These are phyloP conservation scores for Kuschelorhynchus macadamiae DNA, from an alignment of 2,888 invertebrate species.

Conservation along the genomic window DNA sequence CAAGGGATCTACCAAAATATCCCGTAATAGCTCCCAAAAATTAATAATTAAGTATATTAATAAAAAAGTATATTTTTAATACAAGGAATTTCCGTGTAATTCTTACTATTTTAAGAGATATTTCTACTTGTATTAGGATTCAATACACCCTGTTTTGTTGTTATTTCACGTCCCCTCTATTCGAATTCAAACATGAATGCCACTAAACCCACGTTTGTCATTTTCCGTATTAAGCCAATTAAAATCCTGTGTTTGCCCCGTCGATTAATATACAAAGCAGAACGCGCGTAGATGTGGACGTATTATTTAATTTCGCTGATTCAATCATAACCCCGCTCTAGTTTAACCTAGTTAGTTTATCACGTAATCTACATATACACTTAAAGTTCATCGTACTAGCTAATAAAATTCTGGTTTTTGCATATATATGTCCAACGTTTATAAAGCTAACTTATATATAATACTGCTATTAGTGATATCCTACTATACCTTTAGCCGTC, in stretches of 20 bases:
- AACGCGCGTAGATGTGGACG: slow-evolving; percentile 35
- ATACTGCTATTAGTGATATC: no score
- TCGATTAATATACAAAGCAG: slow-evolving; percentile 42
- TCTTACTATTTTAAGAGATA: no score
- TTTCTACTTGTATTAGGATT: no score
- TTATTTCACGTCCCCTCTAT: background rate
- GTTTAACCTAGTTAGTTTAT: slow-evolving; percentile 36
- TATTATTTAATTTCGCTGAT: slow-evolving; percentile 44
- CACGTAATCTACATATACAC: slow-evolving; percentile 19
- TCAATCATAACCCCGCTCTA: slow-evolving; percentile 31
- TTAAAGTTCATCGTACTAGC: slow-evolving; percentile 13
- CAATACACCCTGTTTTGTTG: no score
- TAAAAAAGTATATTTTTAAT: no score
- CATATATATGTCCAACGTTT: background rate
- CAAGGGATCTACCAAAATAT: no score
- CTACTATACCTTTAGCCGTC: no score
- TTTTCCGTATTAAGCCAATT: slow-evolving; percentile 38
- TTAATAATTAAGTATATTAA: no score
- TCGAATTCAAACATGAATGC: slow-evolving; percentile 18
- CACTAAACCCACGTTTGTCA: slow-evolving; percentile 24
- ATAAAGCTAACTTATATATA: no score
- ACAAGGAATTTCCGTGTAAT: no score
- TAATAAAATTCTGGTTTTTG: no score
- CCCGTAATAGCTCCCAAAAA: no score
- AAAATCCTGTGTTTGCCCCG: slow-evolving; percentile 35